Evolutionary conservation across 64 coral and sea anemone genomes (phyloP).

Genomic region (Stichodactyla mertensii): DNA sequence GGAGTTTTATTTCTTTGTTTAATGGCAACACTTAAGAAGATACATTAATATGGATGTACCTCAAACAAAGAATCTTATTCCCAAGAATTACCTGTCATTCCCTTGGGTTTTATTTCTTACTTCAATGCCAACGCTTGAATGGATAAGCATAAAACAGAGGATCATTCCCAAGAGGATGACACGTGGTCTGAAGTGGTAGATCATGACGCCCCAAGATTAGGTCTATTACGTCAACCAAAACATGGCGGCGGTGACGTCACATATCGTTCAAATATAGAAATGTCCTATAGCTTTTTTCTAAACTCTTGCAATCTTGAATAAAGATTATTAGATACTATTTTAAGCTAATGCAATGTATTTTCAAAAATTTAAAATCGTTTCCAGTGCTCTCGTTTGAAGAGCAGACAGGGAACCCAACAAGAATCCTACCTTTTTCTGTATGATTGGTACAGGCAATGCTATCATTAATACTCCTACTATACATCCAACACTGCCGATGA

Average conservation of each 20-base stretch:
- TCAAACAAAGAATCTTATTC: too few relatives aligned
- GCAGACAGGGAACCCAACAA: neutral
- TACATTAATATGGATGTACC: too few relatives aligned
- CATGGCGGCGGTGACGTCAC: neutral
- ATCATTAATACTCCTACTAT: slow-evolving; percentile 89
- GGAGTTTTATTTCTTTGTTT: too few relatives aligned
- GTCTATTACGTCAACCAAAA: neutral
- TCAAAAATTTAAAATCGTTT: neutral
- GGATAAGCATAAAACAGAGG: too few relatives aligned
- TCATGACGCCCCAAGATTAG: neutral
- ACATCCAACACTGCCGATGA: slow-evolving; percentile 82
- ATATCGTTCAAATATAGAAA: neutral
- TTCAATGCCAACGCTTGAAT: too few relatives aligned
- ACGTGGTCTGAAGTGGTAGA: too few relatives aligned
- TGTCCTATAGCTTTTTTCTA: neutral
- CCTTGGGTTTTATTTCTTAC: too few relatives aligned
- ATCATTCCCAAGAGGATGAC: too few relatives aligned
- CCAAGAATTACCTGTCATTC: too few relatives aligned
- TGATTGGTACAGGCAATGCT: slow-evolving; percentile 80
- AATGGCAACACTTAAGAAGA: too few relatives aligned
- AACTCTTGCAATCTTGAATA: too few relatives aligned
- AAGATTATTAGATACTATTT: neutral
- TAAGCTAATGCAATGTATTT: neutral
- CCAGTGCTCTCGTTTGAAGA: neutral
- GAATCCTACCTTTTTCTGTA: slow-evolving; percentile 86